Conservation (phyloP, 2,113 vertebrate genomes). For the Mionectes macconnelli region DNA sequence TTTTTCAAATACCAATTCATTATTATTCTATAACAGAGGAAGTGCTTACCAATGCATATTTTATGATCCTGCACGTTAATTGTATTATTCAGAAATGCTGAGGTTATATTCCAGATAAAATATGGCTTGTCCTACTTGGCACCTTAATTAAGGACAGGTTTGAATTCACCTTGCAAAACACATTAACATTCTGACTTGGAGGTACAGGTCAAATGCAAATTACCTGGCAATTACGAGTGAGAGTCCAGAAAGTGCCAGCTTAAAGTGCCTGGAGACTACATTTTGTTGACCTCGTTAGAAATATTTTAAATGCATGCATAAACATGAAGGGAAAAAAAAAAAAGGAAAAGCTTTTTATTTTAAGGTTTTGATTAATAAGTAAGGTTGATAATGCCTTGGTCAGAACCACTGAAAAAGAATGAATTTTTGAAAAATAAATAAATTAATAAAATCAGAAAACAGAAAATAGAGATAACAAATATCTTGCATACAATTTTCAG, state of each 20-base stretch:
- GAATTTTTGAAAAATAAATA: background rate
- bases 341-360: background rate
- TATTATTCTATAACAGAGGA: background rate
- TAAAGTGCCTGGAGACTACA: conserved; percentile 27
- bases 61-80: conserved; percentile 1
- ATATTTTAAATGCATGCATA: conserved; percentile 40
- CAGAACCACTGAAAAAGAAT: background rate
- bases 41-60: conserved; percentile 1
- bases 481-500: background rate
- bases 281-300: conserved; percentile 50
- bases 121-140: background rate
- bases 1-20: background rate
- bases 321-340: background rate
- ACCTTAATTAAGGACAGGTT: conserved; percentile 54
- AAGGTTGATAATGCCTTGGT: background rate
- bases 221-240: conserved; percentile 47
- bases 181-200: conserved; percentile 55
- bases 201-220: conserved; percentile 69
- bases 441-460: background rate
- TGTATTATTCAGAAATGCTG: conserved; percentile 37
- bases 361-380: background rate
- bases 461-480: background rate
- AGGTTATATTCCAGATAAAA: conserved; percentile 24
- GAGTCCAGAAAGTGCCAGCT: conserved; percentile 1
- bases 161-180: conserved; percentile 52